Evolutionary conservation across 2,797 vertebrate genomes (phyloP), one percentile per base, ranked within the genome.

Genomic region (Myripristis murdjan): DNA sequence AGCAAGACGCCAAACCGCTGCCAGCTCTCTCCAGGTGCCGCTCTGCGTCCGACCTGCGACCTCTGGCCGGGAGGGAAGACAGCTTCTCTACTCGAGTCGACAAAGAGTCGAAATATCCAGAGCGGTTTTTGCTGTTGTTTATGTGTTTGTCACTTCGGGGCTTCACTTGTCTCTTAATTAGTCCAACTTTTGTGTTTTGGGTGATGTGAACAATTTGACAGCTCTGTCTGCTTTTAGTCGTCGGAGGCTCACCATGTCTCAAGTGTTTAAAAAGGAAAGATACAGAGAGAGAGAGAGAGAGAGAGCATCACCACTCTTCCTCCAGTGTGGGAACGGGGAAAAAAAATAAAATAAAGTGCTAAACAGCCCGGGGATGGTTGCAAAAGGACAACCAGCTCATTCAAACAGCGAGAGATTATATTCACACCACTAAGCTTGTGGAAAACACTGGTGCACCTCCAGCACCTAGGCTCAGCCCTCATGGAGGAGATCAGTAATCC

Each of bases 161-260:
- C 54, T 63, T 43, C 64, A 2, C 39, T 66, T 3, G 49, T 41
- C 52, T n/a, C 22, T 47, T 49, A 31, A 60, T 66, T 56, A 49
- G 70, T 70, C 65, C 77, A 79, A 64, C 54, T 18, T 46, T 18
- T 77, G 73, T 52, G 57, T 63, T 73, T 58, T 56, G 37, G 49
- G 59, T 52, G 68, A 73, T 5, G 66, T 57, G 70, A 78, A 78
- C 65, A 44, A 64, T 55, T 35, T 71, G 78, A 82, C 66, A 81
- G 75, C 60, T 22, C 31, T 0, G 76, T 75, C 78, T 84, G 73
- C 57, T 76, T 76, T 66, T 44, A 71, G 56, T 66, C 62, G 51
- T 3, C 39, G 37, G 11, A 41, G 51, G 54, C 46, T 73, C 28
- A 48, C 64, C 57, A 20, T 20, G 20, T 20, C 20, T 20, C 1